These are phyloP conservation scores for Syrphus vitripennis DNA, from an alignment of 2,888 invertebrate genomes.

Conservation along the genomic window DNA sequence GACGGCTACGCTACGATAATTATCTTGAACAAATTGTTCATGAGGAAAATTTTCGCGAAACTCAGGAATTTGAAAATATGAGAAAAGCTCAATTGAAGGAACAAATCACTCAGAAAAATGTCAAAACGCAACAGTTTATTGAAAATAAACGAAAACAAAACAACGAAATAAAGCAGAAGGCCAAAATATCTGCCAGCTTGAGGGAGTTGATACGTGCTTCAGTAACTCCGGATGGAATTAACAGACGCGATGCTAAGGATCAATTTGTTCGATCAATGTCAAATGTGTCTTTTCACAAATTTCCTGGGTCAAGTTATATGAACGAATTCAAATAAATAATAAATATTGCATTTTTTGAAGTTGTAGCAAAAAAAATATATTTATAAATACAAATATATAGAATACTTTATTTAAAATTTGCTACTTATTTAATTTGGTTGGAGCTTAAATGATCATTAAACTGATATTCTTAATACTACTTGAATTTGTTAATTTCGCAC, in stretches of 20 bases:
- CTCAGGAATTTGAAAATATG: conserved; percentile 75
- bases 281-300: conserved; percentile 46
- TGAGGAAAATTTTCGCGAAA: conserved; percentile 79
- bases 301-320: not conserved
- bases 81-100: conserved; percentile 77
- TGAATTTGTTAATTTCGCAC: too few relatives aligned
- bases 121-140: conserved; percentile 77
- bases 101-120: conserved; percentile 77
- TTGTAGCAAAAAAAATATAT: not conserved
- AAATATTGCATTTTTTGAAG: not conserved
- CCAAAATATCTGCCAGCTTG: conserved; percentile 79
- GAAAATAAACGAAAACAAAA: conserved; percentile 76
- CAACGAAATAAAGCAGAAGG: conserved; percentile 77
- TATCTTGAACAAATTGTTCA: conserved; percentile 79
- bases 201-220: conserved; percentile 79
- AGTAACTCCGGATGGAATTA: conserved; percentile 77
- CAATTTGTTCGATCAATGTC: conserved; percentile 45
- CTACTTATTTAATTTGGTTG: too few relatives aligned
- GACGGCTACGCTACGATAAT: conserved; percentile 79
- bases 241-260: conserved; percentile 39
- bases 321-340: conserved; percentile 18
- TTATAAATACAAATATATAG: too few relatives aligned
- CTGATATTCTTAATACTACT: too few relatives aligned
- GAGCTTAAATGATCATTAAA: too few relatives aligned
- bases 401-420: too few relatives aligned